Conservation (phyloP, 2,888 invertebrate genomes). For the Caenorhabditis macrosperma region DNA sequence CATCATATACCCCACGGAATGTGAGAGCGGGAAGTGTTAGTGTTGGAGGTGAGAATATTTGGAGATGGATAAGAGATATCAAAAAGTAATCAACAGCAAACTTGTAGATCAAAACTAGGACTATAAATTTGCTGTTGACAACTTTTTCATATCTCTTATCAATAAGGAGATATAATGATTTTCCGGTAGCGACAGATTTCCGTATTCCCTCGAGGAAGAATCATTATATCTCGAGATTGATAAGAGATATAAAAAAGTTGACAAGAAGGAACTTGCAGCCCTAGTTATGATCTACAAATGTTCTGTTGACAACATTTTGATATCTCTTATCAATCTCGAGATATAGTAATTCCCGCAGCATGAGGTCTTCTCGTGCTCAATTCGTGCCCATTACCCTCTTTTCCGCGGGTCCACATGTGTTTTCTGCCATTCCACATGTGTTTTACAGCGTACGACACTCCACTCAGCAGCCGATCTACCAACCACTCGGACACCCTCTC, state of each 20-base stretch:
- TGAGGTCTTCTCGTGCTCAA: background rate
- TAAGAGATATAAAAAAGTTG: too few relatives aligned
- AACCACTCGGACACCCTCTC: conserved; percentile 36
- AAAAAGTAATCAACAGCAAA: background rate
- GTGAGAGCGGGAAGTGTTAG: conserved; percentile 57
- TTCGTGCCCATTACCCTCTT: background rate
- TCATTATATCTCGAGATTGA: too few relatives aligned
- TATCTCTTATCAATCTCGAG: too few relatives aligned
- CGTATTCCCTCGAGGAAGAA: too few relatives aligned
- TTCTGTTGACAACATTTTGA: too few relatives aligned
- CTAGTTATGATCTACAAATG: too few relatives aligned
- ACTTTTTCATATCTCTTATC: background rate
- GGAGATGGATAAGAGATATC: background rate
- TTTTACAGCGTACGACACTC: conserved; percentile 58
- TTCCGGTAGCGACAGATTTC: too few relatives aligned
- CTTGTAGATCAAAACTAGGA: background rate
- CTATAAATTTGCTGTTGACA: background rate
- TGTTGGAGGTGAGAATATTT: conserved; percentile 27
- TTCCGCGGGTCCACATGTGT: conserved; percentile 19
- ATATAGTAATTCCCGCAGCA: too few relatives aligned
- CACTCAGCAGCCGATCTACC: conserved; percentile 9
- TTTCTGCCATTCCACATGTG: conserved; percentile 21
- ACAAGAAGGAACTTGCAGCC: too few relatives aligned
- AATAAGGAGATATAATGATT: too few relatives aligned
- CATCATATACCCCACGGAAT: conserved; percentile 46